Base-by-base conservation (phyloP, 2,888 invertebrate species). In the Helleia helle region DNA sequence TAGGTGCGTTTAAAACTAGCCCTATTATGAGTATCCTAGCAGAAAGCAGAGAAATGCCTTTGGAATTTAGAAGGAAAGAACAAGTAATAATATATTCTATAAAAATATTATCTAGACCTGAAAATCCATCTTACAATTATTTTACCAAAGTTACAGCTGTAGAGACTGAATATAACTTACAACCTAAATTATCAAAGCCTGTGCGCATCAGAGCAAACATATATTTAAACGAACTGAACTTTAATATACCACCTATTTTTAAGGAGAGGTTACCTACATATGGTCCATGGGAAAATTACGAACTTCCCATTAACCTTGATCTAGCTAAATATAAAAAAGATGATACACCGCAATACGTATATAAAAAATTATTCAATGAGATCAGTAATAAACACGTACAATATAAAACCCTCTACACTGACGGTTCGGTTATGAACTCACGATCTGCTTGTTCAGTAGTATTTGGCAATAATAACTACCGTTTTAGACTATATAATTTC, bases 1-100 rank as follows among this genome's bases (percentile, higher is more conserved):
- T 44, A 13, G 44, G 44, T 15, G 44, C 44, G 1, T 42, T 44
- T 39, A 44, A 36, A 24, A 42, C 41, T 4, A 41, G 44, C 26
- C 44, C 39, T 3, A 30, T 44, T 5, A 44, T 42, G 13, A 41
- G 41, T 18, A 30, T 45, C 4, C 14, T 44, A 28, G 41, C 40
- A 11, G 44, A 44, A 41, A 9, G 41, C 22, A 41, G 17, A 22
- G 44, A 44, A 38, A 41, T 41, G 24, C 40, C 41, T 17, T 37
- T 44, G 22, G 3, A 27, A 9, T 41, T 41, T 11, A 40, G 40
- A 41, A 38, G 44, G 12, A 44, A 44, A 24, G 1, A 24, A 4
- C 24, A 24, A 24, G 2, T n/a, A 6, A 8, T 24, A 6, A 6
- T 5, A 5, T 24, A 5, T 24, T n/a, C 24, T n/a, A n/a, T n/a